These are phyloP conservation scores for Rhogogaster chlorosoma DNA, from an alignment of 2,888 invertebrate species.

Conservation along the genomic window DNA sequence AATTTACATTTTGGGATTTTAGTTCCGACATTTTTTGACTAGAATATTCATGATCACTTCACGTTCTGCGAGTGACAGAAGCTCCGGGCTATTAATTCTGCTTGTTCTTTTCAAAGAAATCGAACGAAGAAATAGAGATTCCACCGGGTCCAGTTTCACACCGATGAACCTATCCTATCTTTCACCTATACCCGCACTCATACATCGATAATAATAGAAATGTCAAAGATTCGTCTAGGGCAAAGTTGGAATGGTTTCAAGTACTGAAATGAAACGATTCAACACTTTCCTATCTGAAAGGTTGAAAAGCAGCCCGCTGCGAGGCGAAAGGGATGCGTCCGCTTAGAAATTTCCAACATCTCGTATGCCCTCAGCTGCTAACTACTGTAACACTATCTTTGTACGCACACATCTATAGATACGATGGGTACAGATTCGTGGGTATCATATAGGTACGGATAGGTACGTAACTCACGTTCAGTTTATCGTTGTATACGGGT, in stretches of 20 bases:
- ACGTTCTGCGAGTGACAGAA: too few species aligned
- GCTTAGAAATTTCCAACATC: conserved; percentile 41
- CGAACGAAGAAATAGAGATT: not conserved
- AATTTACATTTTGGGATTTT: not conserved
- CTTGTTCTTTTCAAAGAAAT: too few species aligned
- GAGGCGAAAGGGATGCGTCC: conserved; percentile 45
- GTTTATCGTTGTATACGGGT: not conserved
- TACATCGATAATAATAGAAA: conserved; percentile 6
- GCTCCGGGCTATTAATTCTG: too few species aligned
- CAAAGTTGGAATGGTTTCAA: not conserved
- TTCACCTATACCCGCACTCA: not conserved
- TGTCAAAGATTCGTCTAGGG: not conserved
- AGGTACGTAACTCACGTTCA: not conserved
- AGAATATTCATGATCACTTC: not conserved
- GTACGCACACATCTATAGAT: not conserved
- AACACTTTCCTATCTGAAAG: not conserved
- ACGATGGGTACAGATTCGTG: not conserved
- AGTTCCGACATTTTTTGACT: not conserved
- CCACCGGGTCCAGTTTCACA: not conserved
- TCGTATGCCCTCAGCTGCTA: conserved; percentile 44
- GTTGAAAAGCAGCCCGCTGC: conserved; percentile 19
- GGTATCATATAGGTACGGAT: not conserved
- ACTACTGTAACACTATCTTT: conserved; percentile 47
- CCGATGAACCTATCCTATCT: not conserved
- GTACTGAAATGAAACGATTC: conserved; percentile 8